Evolutionary conservation across 2,113 vertebrate genomes (phyloP).

Genomic region (Lophotis ruficrista): DNA sequence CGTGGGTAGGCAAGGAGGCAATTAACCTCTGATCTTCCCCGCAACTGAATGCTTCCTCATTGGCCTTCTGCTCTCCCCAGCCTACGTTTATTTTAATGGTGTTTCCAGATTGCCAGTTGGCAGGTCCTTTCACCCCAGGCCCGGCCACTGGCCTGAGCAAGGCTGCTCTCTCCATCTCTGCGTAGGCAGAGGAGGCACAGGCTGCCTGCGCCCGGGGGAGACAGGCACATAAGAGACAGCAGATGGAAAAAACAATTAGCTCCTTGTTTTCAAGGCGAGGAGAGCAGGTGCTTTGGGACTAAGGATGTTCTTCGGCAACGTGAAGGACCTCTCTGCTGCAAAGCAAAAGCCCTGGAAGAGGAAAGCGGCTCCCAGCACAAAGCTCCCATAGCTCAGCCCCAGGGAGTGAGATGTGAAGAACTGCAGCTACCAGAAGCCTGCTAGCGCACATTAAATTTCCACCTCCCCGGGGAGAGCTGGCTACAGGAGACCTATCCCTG

Average conservation of each 20-base stretch:
- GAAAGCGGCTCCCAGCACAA: neutral
- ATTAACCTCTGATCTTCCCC: neutral
- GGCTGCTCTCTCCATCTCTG: fast-evolving
- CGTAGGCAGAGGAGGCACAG: neutral
- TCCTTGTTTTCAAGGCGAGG: neutral
- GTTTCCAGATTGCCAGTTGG: neutral
- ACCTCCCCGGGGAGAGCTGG: neutral
- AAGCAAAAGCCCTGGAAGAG: neutral
- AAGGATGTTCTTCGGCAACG: fast-evolving
- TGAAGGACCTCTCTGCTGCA: neutral
- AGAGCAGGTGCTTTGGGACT: fast-evolving
- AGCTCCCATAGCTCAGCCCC: neutral
- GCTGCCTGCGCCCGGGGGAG: fast-evolving
- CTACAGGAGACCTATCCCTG: neutral
- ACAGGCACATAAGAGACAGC: neutral
- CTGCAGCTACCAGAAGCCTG: neutral
- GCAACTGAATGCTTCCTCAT: neutral
- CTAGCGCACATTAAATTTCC: neutral
- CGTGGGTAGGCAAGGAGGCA: neutral
- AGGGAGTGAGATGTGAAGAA: neutral
- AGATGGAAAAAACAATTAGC: neutral
- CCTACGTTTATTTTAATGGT: neutral
- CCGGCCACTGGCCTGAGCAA: neutral
- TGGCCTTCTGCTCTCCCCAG: neutral
- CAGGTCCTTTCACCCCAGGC: neutral